Conservation (phyloP, 2,797 vertebrate genomes). For the Paratrypauchen microcephalus region DNA sequence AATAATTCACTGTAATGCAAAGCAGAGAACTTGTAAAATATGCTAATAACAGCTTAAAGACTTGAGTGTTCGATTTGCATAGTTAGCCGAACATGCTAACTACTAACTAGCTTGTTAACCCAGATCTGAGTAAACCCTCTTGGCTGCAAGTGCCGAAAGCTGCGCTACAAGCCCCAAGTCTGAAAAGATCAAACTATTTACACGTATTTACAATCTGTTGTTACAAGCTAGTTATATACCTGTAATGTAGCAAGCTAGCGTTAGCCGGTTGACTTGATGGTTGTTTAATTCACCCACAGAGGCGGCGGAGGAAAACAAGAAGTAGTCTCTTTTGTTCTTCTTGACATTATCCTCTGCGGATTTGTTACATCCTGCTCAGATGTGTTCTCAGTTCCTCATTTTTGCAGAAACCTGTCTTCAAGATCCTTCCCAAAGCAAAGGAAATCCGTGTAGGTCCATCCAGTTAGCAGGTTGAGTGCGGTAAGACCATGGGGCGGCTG, state of each 20-base stretch:
- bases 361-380: slow-evolving; percentile 45
- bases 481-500: slow-evolving; percentile 20
- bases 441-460: slow-evolving; percentile 28
- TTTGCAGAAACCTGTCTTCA: background rate
- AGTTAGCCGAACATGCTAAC: slow-evolving; percentile 11
- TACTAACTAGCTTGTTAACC: slow-evolving; percentile 46
- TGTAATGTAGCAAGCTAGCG: slow-evolving; percentile 44
- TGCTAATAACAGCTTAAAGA: slow-evolving; percentile 21
- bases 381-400: background rate
- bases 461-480: slow-evolving; percentile 16
- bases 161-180: background rate
- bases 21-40: slow-evolving; percentile 11
- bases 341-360: slow-evolving; percentile 47
- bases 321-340: slow-evolving; percentile 65
- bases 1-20: background rate
- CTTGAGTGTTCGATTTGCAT: background rate
- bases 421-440: slow-evolving; percentile 4
- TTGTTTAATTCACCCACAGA: slow-evolving; percentile 47
- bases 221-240: slow-evolving; percentile 28
- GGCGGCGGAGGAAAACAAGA: slow-evolving; percentile 31
- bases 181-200: slow-evolving; percentile 2
- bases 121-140: slow-evolving; percentile 23
- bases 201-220: background rate
- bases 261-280: slow-evolving; percentile 62
- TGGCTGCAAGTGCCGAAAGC: background rate